A percentile compares a stretch with the other conserved stretches of the same genome.
Evolutionary conservation across 92 coral and sea anemone species (phyloP).

Genomic region (Paramuricea clavata): DNA sequence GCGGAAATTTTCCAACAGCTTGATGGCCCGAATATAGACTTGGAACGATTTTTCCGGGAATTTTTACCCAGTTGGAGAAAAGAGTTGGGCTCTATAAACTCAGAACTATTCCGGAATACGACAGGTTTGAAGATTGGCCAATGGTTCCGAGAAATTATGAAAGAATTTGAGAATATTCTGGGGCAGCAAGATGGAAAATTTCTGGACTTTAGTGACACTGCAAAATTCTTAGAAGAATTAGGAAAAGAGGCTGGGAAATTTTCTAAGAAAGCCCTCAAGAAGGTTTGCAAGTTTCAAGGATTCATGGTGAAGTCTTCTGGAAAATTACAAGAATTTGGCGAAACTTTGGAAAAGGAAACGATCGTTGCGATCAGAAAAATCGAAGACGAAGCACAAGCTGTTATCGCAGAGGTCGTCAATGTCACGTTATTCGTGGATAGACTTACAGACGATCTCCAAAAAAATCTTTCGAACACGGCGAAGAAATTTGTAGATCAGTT

Average conservation of each 20-base stretch:
- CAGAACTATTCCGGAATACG: constrained; percentile 29
- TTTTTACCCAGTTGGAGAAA: constrained; percentile 74
- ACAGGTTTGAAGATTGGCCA: background rate
- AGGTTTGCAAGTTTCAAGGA: constrained; percentile 79
- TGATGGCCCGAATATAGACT: constrained; percentile 70
- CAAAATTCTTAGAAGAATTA: constrained; percentile 84
- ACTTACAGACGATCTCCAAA: constrained; percentile 76
- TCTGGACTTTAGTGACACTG: constrained; percentile 83
- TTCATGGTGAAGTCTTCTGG: constrained; percentile 81
- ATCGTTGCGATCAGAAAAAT: constrained; percentile 72
- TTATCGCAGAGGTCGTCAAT: constrained; percentile 75
- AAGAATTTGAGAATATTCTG: constrained; percentile 61
- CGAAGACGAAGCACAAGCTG: constrained; percentile 77
- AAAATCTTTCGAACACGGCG: constrained; percentile 75
- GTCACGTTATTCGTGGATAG: constrained; percentile 81
- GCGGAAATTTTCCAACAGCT: constrained; percentile 74
- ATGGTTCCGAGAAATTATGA: constrained; percentile 73
- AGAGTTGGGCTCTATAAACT: constrained; percentile 52
- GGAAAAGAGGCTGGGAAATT: constrained; percentile 73
- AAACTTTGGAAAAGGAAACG: constrained; percentile 77
- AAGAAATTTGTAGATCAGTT: constrained; percentile 75
- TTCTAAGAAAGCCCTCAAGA: constrained; percentile 70
- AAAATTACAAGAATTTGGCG: constrained; percentile 77
- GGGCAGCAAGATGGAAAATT: constrained; percentile 75
- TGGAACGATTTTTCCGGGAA: constrained; percentile 75